A percentile compares a stretch with the other conserved stretches of the same genome.
Evolutionary conservation across 1,140 invertebrate genomes (phyloP).

Genomic region (Danaus melanippus): DNA sequence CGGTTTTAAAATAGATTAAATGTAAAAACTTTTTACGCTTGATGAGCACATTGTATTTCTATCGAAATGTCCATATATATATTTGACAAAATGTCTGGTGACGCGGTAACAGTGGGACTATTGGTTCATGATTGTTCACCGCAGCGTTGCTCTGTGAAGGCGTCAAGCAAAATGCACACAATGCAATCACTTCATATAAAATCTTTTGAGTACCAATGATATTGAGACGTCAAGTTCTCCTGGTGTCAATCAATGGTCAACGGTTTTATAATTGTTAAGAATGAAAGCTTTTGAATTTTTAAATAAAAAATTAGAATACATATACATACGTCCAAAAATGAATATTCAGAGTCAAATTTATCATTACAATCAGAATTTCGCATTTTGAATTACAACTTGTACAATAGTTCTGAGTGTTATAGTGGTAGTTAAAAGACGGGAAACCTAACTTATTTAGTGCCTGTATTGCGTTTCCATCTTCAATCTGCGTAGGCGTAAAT

Average conservation of each 20-base stretch:
- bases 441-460: conserved; percentile 64
- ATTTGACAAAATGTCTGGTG: no score
- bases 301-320: conserved; percentile 2
- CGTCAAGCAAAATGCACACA: conserved; percentile 21
- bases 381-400: no score
- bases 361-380: no score
- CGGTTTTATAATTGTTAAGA: conserved; percentile 34
- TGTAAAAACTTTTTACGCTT: no score
- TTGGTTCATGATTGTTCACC: not conserved
- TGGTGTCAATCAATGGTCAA: conserved; percentile 64
- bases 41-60: no score
- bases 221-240: conserved; percentile 42
- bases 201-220: conserved; percentile 30
- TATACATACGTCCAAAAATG: not conserved
- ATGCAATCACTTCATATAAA: conserved; percentile 26
- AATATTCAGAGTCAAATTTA: no score
- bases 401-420: no score
- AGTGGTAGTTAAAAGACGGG: conserved; percentile 23
- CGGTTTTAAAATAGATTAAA: no score
- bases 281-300: not conserved
- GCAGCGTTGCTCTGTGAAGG: conserved; percentile 6
- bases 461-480: conserved; percentile 64
- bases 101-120: no score
- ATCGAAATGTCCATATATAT: no score
- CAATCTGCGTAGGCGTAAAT: conserved; percentile 68